Conservation (phyloP, 1,140 invertebrate species). For the Grapholita molesta region DNA sequence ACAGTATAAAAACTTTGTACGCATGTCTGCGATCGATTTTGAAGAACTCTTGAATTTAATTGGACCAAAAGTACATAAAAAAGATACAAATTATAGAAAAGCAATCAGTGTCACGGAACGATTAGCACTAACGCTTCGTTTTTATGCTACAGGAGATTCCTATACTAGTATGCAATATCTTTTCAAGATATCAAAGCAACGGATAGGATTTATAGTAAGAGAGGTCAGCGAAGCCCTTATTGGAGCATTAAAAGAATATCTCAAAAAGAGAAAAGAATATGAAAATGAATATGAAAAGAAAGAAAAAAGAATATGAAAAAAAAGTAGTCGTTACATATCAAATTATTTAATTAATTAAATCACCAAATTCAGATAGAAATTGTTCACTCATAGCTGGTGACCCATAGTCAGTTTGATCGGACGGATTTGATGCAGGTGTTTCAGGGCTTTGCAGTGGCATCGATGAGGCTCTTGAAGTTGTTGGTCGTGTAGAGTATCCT, state of each 20-base stretch:
- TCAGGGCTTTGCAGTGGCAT: constrained; percentile 3
- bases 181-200: constrained; percentile 23
- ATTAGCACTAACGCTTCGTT: constrained; percentile 31
- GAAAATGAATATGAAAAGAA: no score
- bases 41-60: constrained; percentile 30
- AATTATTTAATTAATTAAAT: constrained; percentile 26
- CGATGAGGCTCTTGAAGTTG: constrained; percentile 20
- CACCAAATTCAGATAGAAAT: constrained; percentile 22
- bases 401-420: constrained; percentile 20
- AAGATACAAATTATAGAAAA: constrained; percentile 26
- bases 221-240: constrained; percentile 30
- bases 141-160: constrained; percentile 34
- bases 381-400: constrained; percentile 5
- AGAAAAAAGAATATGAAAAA: no score
- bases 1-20: constrained; percentile 28
- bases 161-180: constrained; percentile 33
- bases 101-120: constrained; percentile 31
- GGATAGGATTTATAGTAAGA: constrained; percentile 28
- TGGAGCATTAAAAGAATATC: constrained; percentile 29
- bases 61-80: constrained; percentile 24
- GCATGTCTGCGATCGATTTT: constrained; percentile 30
- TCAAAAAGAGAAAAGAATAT: constrained; percentile 16
- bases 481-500: constrained; percentile 24
- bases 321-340: constrained; percentile 22
- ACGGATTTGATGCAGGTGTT: constrained; percentile 23